Evolutionary conservation across 1,140 invertebrate species (phyloP), one percentile per base, ranked within the genome.

Genomic region (Drosophila pectinifera): DNA sequence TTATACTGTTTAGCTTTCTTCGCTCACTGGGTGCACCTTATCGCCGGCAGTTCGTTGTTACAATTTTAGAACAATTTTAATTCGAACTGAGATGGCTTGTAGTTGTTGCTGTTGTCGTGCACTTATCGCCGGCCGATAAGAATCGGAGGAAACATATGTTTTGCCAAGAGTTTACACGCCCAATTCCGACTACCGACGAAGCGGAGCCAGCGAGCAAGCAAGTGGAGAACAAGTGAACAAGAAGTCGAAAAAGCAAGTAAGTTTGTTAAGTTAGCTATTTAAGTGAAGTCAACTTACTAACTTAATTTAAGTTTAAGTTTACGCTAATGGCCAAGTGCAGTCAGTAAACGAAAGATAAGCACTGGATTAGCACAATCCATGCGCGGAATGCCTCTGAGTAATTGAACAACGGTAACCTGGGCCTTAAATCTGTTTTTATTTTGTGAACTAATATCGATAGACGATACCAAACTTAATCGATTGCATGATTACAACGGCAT

Each of bases 51-150:
- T 55, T 73, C 20, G 43, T 22, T 68, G 62, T 59, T 68, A 68
- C 73, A 68, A 42, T 59, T 77, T 67, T 76, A 55, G 73, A 68
- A 68, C 73, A 77, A 69, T 77, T 59, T 76, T 55, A 77, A 69
- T 77, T 68, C 10, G 46, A 54, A 39, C 51, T 54, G 65, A 62
- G 56, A 62, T 38, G 64, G 42, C 22, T 20, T n/a, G 26, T 24
- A 7, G 24, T 57, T 51, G n/a, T 36, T 53, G 28, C 14, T 46
- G 28, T 73, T 36, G 31, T 48, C 24, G n/a, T 39, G 26, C 64
- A 65, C 64, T 70, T 70, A 70, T 70, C 68, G 65, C 68, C 41
- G 34, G 3, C 51, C 49, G 73, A 76, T 77, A 77, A 77, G 73
- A 45, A 75, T 55, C 70, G 45, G 22, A 36, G n/a, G 24, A 39